Conservation (phyloP, 2,888 invertebrate genomes). For the Hemistola chrysoprasaria region DNA sequence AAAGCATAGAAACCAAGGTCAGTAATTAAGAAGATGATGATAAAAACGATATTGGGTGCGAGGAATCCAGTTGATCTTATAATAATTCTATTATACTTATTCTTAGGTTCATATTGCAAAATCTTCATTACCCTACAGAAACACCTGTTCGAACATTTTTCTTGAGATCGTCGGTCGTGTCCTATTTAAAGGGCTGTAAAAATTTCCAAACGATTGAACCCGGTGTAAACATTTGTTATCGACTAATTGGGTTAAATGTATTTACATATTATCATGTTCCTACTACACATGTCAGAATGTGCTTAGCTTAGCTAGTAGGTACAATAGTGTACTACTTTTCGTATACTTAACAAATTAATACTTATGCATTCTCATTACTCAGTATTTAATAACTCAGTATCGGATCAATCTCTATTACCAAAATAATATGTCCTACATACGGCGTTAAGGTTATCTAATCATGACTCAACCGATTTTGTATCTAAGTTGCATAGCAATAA, state of each 20-base stretch:
- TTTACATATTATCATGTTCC: constrained; percentile 4
- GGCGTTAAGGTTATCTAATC: constrained; percentile 32
- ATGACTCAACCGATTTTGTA: constrained; percentile 9
- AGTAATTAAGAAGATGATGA: too few species aligned
- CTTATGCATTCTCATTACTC: too few species aligned
- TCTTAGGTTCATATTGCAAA: too few species aligned
- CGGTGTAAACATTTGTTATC: constrained; percentile 7
- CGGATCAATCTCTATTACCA: constrained; percentile 5
- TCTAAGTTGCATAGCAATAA: constrained; percentile 6
- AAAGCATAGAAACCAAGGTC: too few species aligned
- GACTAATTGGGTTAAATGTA: constrained; percentile 13
- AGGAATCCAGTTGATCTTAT: too few species aligned
- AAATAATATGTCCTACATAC: constrained; percentile 27
- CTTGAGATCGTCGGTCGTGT: constrained; percentile 8
- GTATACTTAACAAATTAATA: constrained; percentile 6
- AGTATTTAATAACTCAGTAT: background rate
- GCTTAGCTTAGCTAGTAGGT: constrained; percentile 4
- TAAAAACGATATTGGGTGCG: too few species aligned
- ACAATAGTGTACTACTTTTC: constrained; percentile 6
- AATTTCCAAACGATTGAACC: constrained; percentile 19
- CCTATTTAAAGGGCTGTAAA: constrained; percentile 20
- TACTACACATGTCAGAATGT: constrained; percentile 6
- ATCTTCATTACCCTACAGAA: constrained; percentile 6
- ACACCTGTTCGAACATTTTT: constrained; percentile 9
- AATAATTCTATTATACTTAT: too few species aligned